Evolutionary conservation across 2,888 invertebrate species (phyloP).

Genomic region (Dorcus hopei): DNA sequence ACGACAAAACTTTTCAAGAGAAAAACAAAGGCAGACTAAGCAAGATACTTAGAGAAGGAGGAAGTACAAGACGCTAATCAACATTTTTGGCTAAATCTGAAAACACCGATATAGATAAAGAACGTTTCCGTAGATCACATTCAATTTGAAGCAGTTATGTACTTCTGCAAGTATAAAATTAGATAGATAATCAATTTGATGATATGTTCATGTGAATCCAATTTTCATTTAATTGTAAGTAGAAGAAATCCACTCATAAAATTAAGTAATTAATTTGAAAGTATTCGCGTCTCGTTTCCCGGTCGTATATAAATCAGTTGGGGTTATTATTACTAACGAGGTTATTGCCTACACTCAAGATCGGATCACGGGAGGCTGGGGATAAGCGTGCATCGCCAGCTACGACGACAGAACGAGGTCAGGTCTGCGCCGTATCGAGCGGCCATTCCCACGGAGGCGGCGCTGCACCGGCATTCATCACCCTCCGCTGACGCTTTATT

Average conservation of each 20-base stretch:
- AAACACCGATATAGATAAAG: too few species aligned
- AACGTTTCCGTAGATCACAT: too few species aligned
- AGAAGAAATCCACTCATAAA: conserved; percentile 3
- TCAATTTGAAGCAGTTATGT: too few species aligned
- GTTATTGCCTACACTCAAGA: conserved; percentile 27
- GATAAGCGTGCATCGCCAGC: conserved; percentile 18
- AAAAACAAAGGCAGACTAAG: too few species aligned
- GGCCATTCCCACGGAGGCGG: conserved; percentile 31
- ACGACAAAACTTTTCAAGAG: too few species aligned
- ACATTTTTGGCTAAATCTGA: too few species aligned
- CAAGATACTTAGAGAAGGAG: too few species aligned
- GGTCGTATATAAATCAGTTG: conserved; percentile 28
- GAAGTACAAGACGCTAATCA: too few species aligned
- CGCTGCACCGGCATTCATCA: conserved; percentile 28
- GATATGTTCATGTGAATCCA: too few species aligned
- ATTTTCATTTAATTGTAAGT: too few species aligned
- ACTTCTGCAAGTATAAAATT: too few species aligned
- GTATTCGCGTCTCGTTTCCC: conserved; percentile 17
- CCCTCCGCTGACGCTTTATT: conserved; percentile 26
- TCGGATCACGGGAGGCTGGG: conserved; percentile 23
- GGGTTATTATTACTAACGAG: conserved; percentile 32
- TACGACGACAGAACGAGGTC: conserved; percentile 30
- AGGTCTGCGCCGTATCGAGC: conserved; percentile 35
- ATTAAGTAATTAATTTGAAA: conserved; percentile 23
- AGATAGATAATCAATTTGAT: too few species aligned